These are phyloP conservation scores for Delichon dasypus DNA, from an alignment of 2,797 vertebrate species.

Conservation along the genomic window DNA sequence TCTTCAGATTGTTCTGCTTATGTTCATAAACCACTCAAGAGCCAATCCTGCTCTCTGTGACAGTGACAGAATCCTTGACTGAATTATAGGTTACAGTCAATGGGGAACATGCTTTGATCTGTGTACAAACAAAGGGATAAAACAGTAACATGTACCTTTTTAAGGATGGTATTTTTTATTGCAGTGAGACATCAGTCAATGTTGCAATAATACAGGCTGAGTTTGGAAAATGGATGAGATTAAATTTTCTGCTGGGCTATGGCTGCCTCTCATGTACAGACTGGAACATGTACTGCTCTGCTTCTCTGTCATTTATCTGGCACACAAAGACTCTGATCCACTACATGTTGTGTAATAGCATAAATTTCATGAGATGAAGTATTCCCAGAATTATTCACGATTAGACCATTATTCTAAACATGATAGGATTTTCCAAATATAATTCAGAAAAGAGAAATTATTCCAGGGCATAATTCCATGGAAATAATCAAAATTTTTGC, in stretches of 20 bases:
- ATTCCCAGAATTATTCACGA: slow-evolving; percentile 3
- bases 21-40: slow-evolving; percentile 33
- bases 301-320: background rate
- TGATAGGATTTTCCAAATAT: slow-evolving; percentile 24
- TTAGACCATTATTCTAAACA: slow-evolving; percentile 32
- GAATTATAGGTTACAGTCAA: slow-evolving; percentile 53
- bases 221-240: slow-evolving; percentile 20
- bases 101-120: slow-evolving; percentile 62
- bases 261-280: background rate
- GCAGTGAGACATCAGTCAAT: background rate
- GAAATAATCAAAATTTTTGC: background rate
- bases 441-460: background rate
- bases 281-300: background rate
- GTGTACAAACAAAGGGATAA: slow-evolving; percentile 70
- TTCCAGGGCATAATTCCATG: background rate
- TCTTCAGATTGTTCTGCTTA: slow-evolving; percentile 44
- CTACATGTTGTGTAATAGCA: background rate
- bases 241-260: slow-evolving; percentile 26
- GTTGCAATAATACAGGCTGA: background rate
- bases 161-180: slow-evolving; percentile 58
- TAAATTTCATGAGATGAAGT: background rate
- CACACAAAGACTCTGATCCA: background rate
- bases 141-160: slow-evolving; percentile 51
- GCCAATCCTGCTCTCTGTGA: background rate
- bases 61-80: slow-evolving; percentile 27